Evolutionary conservation across 2,113 vertebrate genomes (phyloP).

Genomic region (Dipodomys ordii): DNA sequence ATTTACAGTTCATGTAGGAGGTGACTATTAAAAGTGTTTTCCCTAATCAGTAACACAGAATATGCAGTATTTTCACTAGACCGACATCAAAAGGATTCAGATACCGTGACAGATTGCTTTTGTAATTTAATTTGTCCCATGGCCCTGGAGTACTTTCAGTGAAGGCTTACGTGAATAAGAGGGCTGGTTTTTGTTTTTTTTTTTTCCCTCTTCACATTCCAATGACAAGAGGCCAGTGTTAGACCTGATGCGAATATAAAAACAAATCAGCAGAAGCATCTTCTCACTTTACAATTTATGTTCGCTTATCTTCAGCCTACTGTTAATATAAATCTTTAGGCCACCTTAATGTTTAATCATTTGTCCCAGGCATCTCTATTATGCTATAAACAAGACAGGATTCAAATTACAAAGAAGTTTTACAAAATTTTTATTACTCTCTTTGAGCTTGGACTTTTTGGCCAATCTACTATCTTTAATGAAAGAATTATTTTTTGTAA

Average conservation of each 20-base stretch:
- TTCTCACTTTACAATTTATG: not conserved
- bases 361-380: constrained; percentile 33
- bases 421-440: constrained; percentile 40
- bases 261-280: not conserved
- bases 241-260: not conserved
- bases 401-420: constrained; percentile 60
- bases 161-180: constrained; percentile 29
- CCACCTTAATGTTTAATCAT: constrained; percentile 32
- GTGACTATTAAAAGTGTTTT: constrained; percentile 14
- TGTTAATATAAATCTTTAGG: constrained; percentile 8
- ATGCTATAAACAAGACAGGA: constrained; percentile 31
- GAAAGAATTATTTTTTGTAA: constrained; percentile 54
- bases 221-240: not conserved
- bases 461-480: constrained; percentile 3
- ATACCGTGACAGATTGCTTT: constrained; percentile 46
- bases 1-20: constrained; percentile 14
- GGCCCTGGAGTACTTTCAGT: not conserved
- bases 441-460: constrained; percentile 22
- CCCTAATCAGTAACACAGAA: constrained; percentile 7
- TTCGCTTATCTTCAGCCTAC: not conserved
- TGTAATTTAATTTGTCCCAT: constrained; percentile 51
- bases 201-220: not conserved
- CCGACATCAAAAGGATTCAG: constrained; percentile 52
- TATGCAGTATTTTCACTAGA: constrained; percentile 47
- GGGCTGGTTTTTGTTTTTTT: not conserved